Conservation (phyloP, 2,797 vertebrate genomes). For the Helicolenus hilgendorfi region DNA sequence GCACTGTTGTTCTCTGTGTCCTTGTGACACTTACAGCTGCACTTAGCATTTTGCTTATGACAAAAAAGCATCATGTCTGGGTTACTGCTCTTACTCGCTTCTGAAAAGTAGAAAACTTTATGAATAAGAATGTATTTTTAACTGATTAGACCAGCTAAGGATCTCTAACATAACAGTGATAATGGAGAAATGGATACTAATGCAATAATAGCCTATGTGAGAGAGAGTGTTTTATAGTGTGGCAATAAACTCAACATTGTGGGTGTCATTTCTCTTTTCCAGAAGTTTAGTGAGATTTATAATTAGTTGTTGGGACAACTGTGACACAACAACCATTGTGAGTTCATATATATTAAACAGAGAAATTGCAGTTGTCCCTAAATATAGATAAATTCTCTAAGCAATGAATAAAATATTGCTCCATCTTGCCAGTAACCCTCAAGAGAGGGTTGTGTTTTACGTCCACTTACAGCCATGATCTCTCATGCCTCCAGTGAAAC, state of each 20-base stretch:
- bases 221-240: neutral
- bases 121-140: neutral
- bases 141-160: neutral
- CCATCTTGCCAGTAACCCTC: neutral
- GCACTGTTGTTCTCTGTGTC: slow-evolving; percentile 37
- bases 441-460: slow-evolving; percentile 34
- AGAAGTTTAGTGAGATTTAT: slow-evolving; percentile 10
- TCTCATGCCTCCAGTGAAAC: slow-evolving; percentile 27
- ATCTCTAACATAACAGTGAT: neutral
- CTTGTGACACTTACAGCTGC: slow-evolving; percentile 24
- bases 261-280: neutral
- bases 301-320: neutral
- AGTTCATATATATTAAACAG: neutral
- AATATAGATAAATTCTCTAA: neutral
- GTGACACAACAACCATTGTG: neutral
- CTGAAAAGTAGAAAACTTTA: slow-evolving; percentile 10
- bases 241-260: neutral
- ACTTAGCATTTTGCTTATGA: slow-evolving; percentile 34
- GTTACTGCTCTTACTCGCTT: neutral
- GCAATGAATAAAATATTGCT: slow-evolving; percentile 23
- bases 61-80: slow-evolving; percentile 2
- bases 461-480: slow-evolving; percentile 23
- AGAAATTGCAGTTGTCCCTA: neutral
- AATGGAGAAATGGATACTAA: neutral
- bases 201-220: neutral